A percentile compares a stretch with the other conserved stretches of the same genome.
Conservation (phyloP, 2,797 vertebrate genomes). For the Passerculus sandwichensis region DNA sequence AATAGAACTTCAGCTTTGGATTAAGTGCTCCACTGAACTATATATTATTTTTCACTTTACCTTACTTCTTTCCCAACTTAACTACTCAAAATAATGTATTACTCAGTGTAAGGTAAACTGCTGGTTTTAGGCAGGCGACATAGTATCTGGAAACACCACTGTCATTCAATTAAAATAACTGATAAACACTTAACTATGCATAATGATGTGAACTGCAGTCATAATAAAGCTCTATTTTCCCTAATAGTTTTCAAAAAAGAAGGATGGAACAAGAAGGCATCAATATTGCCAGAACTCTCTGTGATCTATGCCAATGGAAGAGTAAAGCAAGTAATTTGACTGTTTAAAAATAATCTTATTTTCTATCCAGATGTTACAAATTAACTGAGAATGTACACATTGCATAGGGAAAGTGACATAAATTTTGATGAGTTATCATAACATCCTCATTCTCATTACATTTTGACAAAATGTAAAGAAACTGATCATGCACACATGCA, state of each 20-base stretch:
- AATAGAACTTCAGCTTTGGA: background rate
- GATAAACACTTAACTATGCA: background rate
- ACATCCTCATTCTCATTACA: background rate
- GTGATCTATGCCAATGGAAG: background rate
- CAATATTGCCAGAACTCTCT: background rate
- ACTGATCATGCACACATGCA: background rate
- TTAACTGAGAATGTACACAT: background rate
- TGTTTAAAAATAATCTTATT: background rate
- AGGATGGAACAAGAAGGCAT: background rate
- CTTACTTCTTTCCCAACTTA: background rate
- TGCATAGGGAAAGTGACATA: background rate
- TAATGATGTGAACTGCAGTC: background rate
- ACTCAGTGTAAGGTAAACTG: background rate
- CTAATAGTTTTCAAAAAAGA: background rate
- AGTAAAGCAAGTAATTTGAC: background rate
- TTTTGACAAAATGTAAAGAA: slow-evolving; percentile 1
- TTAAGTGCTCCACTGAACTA: slow-evolving; percentile 14
- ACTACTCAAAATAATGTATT: background rate
- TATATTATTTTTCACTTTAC: background rate
- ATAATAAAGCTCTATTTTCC: background rate
- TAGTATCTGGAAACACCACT: background rate
- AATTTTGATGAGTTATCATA: background rate
- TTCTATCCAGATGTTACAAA: background rate
- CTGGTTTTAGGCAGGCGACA: background rate
- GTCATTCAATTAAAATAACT: background rate